These are phyloP conservation scores for Germaria angustata DNA, from an alignment of 2,888 invertebrate species.

Conservation along the genomic window DNA sequence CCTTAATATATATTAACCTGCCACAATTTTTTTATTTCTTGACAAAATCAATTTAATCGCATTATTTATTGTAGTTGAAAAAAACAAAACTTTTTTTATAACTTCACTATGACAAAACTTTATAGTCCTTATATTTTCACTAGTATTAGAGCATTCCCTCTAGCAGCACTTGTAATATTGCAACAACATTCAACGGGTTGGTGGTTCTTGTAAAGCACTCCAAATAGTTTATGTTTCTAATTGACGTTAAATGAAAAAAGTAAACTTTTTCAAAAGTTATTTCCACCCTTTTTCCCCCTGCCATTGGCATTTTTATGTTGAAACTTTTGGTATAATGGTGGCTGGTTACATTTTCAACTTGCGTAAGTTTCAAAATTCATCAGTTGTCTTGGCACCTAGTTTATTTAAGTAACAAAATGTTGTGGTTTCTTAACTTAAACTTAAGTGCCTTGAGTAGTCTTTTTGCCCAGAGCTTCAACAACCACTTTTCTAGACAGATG, in stretches of 20 bases:
- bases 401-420: conserved; percentile 12
- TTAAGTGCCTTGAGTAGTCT: conserved; percentile 15
- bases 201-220: conserved; percentile 27
- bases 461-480: conserved; percentile 8
- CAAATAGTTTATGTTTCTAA: conserved; percentile 57
- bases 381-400: neutral
- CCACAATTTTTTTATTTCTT: too few relatives aligned
- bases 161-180: neutral
- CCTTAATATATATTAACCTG: neutral
- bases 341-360: neutral
- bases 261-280: conserved; percentile 34
- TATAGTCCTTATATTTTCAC: neutral
- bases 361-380: neutral
- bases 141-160: neutral
- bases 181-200: conserved; percentile 27
- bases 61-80: neutral
- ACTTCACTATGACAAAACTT: conserved; percentile 25
- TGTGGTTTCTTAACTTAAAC: conserved; percentile 27
- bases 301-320: conserved; percentile 9
- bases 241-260: conserved; percentile 40
- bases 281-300: conserved; percentile 13
- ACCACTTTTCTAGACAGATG: neutral
- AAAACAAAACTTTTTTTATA: conserved; percentile 3
- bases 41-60: neutral
- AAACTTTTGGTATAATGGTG: neutral